Evolutionary conservation across 92 coral and sea anemone genomes (phyloP).

Genomic region (Epizoanthus stellaris): DNA sequence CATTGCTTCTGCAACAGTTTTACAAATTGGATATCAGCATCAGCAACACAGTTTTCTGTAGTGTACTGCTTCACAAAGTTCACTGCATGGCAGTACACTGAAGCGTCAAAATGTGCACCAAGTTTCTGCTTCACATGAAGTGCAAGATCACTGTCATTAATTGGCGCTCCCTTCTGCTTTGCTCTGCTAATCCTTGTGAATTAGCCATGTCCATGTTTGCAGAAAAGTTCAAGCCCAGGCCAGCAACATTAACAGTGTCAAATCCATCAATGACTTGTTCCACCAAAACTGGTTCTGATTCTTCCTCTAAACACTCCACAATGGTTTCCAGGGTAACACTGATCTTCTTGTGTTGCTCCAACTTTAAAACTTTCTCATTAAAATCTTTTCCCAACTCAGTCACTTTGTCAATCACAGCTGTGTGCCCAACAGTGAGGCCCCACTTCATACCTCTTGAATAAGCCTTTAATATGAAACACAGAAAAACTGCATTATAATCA

Average conservation of each 20-base stretch:
- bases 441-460: constrained; percentile 24
- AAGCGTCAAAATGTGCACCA: too few species aligned
- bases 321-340: constrained; percentile 47
- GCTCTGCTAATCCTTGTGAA: neutral
- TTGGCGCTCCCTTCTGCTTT: too few species aligned
- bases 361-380: constrained; percentile 40
- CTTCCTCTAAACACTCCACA: neutral
- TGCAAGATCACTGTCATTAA: too few species aligned
- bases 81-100: too few species aligned
- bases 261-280: constrained; percentile 51
- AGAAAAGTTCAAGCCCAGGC: constrained; percentile 26
- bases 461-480: constrained; percentile 4
- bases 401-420: constrained; percentile 56
- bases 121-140: too few species aligned
- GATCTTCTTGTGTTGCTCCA: constrained; percentile 53
- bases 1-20: neutral
- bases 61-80: neutral
- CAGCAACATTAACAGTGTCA: constrained; percentile 35
- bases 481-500: neutral
- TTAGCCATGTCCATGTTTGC: too few species aligned
- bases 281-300: neutral
- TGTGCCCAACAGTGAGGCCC: constrained; percentile 56
- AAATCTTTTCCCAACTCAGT: constrained; percentile 68
- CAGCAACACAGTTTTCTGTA: neutral
- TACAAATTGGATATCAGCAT: neutral